A percentile compares a stretch with the other conserved stretches of the same genome.
These are phyloP conservation scores for Lasioglossum baleicum DNA, from an alignment of 1,140 invertebrate genomes.

Conservation along the genomic window DNA sequence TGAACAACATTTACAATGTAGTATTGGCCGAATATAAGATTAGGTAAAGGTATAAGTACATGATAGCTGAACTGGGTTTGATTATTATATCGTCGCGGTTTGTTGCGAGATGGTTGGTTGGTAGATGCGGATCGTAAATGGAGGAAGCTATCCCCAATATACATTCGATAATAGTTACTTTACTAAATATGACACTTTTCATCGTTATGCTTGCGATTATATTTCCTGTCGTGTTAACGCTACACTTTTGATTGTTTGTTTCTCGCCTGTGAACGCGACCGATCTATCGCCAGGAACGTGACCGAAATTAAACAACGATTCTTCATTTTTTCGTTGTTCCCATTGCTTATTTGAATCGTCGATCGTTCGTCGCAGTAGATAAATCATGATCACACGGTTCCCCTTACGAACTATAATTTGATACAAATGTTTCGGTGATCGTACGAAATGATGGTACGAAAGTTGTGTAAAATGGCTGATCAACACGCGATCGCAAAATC, in stretches of 20 bases:
- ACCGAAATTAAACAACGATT: neutral
- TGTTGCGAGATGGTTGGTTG: neutral
- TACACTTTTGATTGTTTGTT: constrained; percentile 43
- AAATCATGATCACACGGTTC: neutral
- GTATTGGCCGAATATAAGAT: constrained; percentile 67
- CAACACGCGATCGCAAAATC: neutral
- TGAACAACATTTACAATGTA: constrained; percentile 73
- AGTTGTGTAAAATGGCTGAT: neutral
- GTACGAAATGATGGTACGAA: neutral
- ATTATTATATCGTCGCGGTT: constrained; percentile 46
- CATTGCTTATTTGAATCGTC: neutral
- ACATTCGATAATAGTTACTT: constrained; percentile 13
- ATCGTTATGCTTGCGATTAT: constrained; percentile 35
- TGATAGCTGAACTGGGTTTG: constrained; percentile 30
- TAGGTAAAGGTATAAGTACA: constrained; percentile 70
- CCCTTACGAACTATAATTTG: constrained; percentile 4
- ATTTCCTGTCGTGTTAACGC: constrained; percentile 14
- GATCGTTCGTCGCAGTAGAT: neutral
- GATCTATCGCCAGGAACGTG: constrained; percentile 17
- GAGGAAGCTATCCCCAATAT: constrained; percentile 12
- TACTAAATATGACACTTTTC: constrained; percentile 37
- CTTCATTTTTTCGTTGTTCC: neutral
- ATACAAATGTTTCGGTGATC: neutral
- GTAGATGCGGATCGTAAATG: constrained; percentile 11
- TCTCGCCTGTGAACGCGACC: neutral